Conservation (phyloP, 2,797 vertebrate genomes). For the Tiaroga cobitis region DNA sequence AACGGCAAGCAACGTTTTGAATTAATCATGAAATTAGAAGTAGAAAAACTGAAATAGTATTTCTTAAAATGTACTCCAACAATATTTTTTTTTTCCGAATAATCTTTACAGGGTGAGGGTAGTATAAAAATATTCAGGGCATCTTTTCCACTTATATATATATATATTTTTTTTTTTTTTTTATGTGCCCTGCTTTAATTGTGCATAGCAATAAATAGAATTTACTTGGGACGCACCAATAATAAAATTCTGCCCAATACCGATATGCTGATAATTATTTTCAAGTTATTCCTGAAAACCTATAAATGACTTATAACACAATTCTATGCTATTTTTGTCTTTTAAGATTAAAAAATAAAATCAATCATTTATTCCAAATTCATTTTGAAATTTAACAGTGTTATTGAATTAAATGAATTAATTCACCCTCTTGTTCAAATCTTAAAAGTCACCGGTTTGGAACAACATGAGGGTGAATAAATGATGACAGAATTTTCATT, state of each 20-base stretch:
- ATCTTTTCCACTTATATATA: neutral
- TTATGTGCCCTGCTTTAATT: neutral
- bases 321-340: neutral
- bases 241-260: too few species aligned
- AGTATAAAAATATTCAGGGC: neutral
- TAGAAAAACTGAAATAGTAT: neutral
- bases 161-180: too few species aligned
- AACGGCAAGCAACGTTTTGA: neutral
- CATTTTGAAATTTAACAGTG: too few species aligned
- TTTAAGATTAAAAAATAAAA: neutral
- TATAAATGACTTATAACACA: neutral
- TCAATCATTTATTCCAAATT: neutral
- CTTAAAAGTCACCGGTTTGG: neutral
- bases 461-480: neutral
- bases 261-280: neutral
- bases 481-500: neutral
- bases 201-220: neutral
- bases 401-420: too few species aligned
- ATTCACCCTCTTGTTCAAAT: neutral
- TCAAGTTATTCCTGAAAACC: neutral
- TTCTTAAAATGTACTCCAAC: neutral
- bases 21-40: neutral
- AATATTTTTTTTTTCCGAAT: neutral
- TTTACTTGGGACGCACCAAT: neutral
- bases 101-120: neutral